phyloP scores from a whole-genome alignment of 2,113 vertebrate genomes.

The Lathamus discolor region DNA sequence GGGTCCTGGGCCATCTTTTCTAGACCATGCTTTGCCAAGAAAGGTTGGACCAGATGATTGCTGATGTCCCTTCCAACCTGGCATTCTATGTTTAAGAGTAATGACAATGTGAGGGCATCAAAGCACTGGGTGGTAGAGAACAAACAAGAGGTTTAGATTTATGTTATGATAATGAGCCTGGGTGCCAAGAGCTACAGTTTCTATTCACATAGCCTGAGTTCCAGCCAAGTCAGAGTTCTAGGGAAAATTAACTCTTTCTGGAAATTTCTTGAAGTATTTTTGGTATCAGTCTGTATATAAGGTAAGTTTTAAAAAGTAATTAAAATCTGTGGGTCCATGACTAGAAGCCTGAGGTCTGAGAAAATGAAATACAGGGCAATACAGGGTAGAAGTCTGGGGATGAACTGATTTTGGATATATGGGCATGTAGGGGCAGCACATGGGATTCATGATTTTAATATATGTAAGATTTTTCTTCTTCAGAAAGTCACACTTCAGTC shows the following conservation, averaged over 20 bases:
- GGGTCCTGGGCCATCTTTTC: not conserved
- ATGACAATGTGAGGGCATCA: not conserved
- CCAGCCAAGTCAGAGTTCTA: slow-evolving; percentile 28
- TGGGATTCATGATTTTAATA: not conserved
- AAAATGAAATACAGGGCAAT: not conserved
- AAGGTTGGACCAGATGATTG: not conserved
- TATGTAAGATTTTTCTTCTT: not conserved
- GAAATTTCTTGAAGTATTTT: not conserved
- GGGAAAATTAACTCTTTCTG: slow-evolving; percentile 3
- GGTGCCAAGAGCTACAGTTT: not conserved
- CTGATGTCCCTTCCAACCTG: not conserved
- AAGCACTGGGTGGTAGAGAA: not conserved
- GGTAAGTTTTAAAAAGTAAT: not conserved
- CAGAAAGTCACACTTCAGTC: not conserved
- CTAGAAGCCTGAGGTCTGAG: not conserved
- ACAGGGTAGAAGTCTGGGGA: not conserved
- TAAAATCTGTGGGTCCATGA: not conserved
- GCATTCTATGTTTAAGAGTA: not conserved
- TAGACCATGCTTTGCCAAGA: not conserved
- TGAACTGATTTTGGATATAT: not conserved
- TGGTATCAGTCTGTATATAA: not conserved
- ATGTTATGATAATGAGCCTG: not conserved
- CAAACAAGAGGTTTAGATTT: not conserved
- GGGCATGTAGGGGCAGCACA: not conserved
- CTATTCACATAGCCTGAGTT: not conserved